Evolutionary conservation across 2,888 invertebrate genomes (phyloP), one percentile per base, ranked within the genome.

Genomic region (Nymphalis urticae): DNA sequence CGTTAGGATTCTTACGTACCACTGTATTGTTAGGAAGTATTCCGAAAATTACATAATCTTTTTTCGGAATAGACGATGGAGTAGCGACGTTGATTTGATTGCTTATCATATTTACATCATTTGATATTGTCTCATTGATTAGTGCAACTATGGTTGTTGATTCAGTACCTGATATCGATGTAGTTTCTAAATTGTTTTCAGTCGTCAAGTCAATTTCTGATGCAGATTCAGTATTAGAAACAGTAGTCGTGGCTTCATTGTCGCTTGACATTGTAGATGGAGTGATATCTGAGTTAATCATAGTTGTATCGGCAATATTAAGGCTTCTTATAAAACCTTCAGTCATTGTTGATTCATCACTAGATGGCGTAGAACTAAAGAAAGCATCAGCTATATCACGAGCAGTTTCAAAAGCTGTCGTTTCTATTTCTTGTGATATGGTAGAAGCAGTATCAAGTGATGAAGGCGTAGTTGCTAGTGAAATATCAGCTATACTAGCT

Each of bases 1-100:
- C 94, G 82, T 94, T 94, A 76, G 96, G 95, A 77, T 95, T 93
- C 90, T 96, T 96, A 87, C 95, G 94, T 85, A 96, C 95, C 87
- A 96, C 95, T 75, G 96, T 96, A 90, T 95, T 96, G 85, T 96
- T 96, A 73, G 96, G 95, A 78, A 96, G 93, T 78, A 96, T 95
- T 79, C 96, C 96, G 83, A 96, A 96, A 76, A 96, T 94, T 74
- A 95, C 94, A 82, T 95, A 96, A 90, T 96, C 95, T 86, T 94
- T 93, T 81, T 94, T 93, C 65, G 95, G 95, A 79, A 88, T 82
- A 42, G 80, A 75, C 75, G 84, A 76, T 72, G 77, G 71, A 75
- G 82, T 80, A 71, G 78, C 81, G 68, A 79, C 76, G 74, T 78
- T 82, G 72, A 80, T 72, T 77, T 77, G 78, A 77, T 80, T 79